A percentile compares a stretch with the other conserved stretches of the same genome.
Conservation (phyloP, 2,797 vertebrate genomes). For the Sebastolobus altivelis region DNA sequence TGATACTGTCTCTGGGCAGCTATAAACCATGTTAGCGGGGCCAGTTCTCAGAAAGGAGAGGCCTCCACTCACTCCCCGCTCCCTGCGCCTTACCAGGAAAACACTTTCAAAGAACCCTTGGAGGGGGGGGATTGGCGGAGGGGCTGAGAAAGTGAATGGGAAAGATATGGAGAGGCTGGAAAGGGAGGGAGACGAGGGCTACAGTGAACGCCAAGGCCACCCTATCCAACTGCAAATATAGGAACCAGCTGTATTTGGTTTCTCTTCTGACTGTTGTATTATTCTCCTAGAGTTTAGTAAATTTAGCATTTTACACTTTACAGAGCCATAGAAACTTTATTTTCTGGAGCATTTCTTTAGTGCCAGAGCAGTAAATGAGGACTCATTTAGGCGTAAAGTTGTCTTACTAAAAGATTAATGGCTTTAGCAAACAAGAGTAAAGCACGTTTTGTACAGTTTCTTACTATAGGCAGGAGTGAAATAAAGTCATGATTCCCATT, state of each 20-base stretch:
- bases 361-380: conserved; percentile 30
- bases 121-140: conserved; percentile 42
- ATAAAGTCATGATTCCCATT: background rate
- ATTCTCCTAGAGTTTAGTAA: conserved; percentile 45
- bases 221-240: conserved; percentile 71
- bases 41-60: conserved; percentile 83
- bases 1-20: conserved; percentile 82
- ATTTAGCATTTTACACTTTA: conserved; percentile 47
- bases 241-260: conserved; percentile 75
- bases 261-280: conserved; percentile 48
- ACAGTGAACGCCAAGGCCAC: conserved; percentile 60
- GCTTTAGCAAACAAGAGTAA: conserved; percentile 33
- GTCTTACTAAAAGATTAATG: conserved; percentile 46
- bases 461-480: background rate
- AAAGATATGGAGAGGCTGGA: conserved; percentile 69
- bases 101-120: conserved; percentile 78
- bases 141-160: conserved; percentile 64
- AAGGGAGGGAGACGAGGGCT: conserved; percentile 52
- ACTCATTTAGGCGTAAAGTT: conserved; percentile 43
- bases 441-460: conserved; percentile 29
- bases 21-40: conserved; percentile 79
- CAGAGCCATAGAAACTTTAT: conserved; percentile 28
- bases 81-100: conserved; percentile 78
- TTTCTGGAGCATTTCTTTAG: conserved; percentile 40
- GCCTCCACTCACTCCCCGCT: conserved; percentile 70